Conservation (phyloP, 2,113 vertebrate genomes). For the Silurus glanis region DNA sequence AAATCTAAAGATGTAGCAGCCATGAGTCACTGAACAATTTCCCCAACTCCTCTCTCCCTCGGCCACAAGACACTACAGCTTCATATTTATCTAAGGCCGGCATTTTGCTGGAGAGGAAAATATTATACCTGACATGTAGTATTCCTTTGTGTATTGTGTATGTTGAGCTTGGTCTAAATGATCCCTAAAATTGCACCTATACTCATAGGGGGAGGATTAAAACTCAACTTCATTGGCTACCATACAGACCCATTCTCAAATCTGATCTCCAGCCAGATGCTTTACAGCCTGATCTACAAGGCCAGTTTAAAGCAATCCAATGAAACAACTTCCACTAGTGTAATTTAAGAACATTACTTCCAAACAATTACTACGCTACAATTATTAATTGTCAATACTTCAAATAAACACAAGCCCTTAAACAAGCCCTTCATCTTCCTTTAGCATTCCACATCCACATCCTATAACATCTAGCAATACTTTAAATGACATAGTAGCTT, state of each 20-base stretch:
- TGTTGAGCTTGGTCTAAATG: slow-evolving; percentile 39
- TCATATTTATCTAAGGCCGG: slow-evolving; percentile 47
- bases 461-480: slow-evolving; percentile 63
- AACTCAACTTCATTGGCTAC: background rate
- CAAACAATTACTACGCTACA: background rate
- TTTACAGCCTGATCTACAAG: background rate
- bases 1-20: background rate
- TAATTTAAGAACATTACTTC: background rate
- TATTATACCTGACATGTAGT: slow-evolving; percentile 20
- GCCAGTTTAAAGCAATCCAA: background rate
- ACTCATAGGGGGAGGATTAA: slow-evolving; percentile 21
- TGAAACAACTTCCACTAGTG: background rate
- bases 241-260: background rate
- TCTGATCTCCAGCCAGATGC: slow-evolving; percentile 9
- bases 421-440: slow-evolving; percentile 26
- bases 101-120: background rate
- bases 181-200: slow-evolving; percentile 23
- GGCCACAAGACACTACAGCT: background rate
- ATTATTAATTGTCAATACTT: background rate
- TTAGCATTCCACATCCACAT: slow-evolving; percentile 40
- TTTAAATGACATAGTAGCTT: slow-evolving; percentile 61
- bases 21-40: background rate
- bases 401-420: background rate
- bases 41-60: background rate
- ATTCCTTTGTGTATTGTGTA: background rate